Percentiles rank a stretch among this genome's conserved stretches.
These are phyloP conservation scores for Siniperca knerii DNA, from an alignment of 2,113 vertebrate species.

Conservation along the genomic window DNA sequence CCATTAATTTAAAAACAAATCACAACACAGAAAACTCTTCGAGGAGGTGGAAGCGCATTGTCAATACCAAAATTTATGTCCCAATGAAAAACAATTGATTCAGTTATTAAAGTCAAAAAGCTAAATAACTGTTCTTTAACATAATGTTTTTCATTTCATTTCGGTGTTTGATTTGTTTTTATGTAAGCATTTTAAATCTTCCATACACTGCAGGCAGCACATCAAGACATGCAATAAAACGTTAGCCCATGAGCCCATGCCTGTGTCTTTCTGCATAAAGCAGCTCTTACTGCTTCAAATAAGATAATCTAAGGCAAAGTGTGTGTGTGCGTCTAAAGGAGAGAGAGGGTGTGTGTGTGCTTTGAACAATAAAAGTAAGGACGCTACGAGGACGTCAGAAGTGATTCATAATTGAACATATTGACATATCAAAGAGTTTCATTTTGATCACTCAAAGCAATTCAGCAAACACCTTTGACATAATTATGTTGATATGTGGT, in stretches of 20 bases:
- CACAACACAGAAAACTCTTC: no score
- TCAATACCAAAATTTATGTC: not conserved
- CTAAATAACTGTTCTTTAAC: not conserved
- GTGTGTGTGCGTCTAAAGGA: not conserved
- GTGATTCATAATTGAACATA: constrained; percentile 57
- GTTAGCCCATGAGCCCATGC: not conserved
- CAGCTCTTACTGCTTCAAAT: constrained; percentile 17
- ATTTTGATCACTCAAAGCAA: constrained; percentile 30
- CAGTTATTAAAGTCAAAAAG: not conserved
- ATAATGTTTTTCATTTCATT: not conserved
- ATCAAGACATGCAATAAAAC: not conserved
- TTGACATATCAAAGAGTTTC: constrained; percentile 70
- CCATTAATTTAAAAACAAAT: no score
- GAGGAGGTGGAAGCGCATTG: no score
- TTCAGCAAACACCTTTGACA: constrained; percentile 29
- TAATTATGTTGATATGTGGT: constrained; percentile 52
- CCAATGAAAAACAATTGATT: not conserved
- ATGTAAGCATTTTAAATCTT: not conserved
- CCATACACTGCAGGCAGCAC: not conserved
- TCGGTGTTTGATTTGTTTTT: not conserved
- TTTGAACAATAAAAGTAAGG: constrained; percentile 47
- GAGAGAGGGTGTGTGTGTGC: not conserved
- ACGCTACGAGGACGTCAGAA: constrained; percentile 39
- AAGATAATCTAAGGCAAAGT: constrained; percentile 19
- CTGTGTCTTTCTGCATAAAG: constrained; percentile 1